Conservation (phyloP, 2,888 invertebrate species). For the Iselma pallidipennis region DNA sequence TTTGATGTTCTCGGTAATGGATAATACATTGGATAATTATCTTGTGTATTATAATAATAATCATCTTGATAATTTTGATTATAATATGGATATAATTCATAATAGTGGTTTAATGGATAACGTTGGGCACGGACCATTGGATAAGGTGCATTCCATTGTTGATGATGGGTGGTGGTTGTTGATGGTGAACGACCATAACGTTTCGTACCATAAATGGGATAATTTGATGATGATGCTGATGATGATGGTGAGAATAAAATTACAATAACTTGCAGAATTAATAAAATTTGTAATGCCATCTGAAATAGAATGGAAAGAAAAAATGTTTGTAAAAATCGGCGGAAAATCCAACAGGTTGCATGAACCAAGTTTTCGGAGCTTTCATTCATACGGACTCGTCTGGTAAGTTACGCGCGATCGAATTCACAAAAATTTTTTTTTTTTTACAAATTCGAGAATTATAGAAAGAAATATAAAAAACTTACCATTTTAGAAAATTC, state of each 20-base stretch:
- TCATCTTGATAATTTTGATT: constrained; percentile 62
- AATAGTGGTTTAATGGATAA: constrained; percentile 58
- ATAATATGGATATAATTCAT: constrained; percentile 56
- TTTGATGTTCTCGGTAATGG: constrained; percentile 57
- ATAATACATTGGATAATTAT: constrained; percentile 48
- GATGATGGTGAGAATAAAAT: constrained; percentile 42
- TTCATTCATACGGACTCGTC: no score
- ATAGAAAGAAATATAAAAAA: background rate
- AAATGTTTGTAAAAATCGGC: constrained; percentile 4
- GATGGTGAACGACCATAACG: constrained; percentile 47
- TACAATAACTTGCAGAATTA: constrained; percentile 46
- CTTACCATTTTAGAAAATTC: constrained; percentile 16
- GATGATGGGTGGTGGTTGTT: constrained; percentile 29
- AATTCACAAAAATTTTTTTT: no score
- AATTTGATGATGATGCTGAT: constrained; percentile 41
- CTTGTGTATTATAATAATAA: constrained; percentile 53
- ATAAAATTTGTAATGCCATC: constrained; percentile 46
- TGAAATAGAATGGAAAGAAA: constrained; percentile 38
- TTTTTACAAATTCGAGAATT: no score
- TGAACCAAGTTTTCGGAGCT: background rate
- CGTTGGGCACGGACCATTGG: constrained; percentile 50
- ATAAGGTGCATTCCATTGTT: constrained; percentile 37
- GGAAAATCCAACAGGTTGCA: constrained; percentile 8
- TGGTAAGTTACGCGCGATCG: no score
- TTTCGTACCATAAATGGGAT: constrained; percentile 54